phyloP scores from a whole-genome alignment of 1,140 invertebrate genomes.

The Bicyclus anynana region DNA sequence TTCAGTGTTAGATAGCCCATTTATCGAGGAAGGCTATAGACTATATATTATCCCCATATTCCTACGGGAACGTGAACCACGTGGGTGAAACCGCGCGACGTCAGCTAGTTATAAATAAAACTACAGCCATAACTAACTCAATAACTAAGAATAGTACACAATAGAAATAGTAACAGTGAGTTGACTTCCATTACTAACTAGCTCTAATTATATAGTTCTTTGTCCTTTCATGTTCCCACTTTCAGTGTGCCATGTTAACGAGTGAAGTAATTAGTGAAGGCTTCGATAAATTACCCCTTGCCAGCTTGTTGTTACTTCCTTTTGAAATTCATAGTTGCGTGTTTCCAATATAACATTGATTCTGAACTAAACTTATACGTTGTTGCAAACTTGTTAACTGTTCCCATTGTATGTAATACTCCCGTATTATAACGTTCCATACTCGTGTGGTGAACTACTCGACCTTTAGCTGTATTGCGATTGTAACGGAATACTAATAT shows the following conservation, averaged over 20 bases:
- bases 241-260: background rate
- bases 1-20: too few species aligned
- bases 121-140: too few species aligned
- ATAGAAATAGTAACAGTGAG: too few species aligned
- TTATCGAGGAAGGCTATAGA: too few species aligned
- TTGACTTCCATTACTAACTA: too few species aligned
- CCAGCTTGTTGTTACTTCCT: background rate
- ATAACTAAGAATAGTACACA: too few species aligned
- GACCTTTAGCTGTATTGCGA: background rate
- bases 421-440: too few species aligned
- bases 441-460: background rate
- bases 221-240: background rate
- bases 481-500: background rate
- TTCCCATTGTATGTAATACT: too few species aligned
- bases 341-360: conserved; percentile 7
- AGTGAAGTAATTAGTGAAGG: background rate
- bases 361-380: background rate
- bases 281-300: background rate
- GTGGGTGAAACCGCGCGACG: too few species aligned
- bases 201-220: background rate
- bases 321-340: conserved; percentile 1
- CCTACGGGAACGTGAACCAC: too few species aligned
- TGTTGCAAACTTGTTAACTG: background rate
- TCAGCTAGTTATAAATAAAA: too few species aligned
- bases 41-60: too few species aligned